phyloP scores from a whole-genome alignment of 2,888 invertebrate genomes.

The Nyleta sp. region DNA sequence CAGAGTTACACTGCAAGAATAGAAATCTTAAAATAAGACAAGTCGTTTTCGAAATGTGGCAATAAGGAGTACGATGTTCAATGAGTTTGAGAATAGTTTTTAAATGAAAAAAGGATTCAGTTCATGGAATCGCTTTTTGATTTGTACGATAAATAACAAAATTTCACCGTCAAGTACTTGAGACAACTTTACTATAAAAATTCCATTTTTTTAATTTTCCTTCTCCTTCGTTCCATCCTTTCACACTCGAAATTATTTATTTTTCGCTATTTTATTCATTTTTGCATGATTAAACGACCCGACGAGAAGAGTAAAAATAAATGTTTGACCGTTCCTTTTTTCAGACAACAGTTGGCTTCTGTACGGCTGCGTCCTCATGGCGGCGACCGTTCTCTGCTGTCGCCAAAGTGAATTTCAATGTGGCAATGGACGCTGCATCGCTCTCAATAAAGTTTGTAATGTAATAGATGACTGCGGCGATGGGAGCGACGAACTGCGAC shows the following conservation, averaged over 20 bases:
- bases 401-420: slow-evolving; percentile 85
- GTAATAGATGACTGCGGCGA: slow-evolving; percentile 91
- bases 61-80: too few relatives aligned
- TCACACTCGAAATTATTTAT: background rate
- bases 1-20: too few relatives aligned
- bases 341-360: slow-evolving; percentile 78
- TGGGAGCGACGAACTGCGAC: slow-evolving; percentile 89
- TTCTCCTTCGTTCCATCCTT: too few relatives aligned
- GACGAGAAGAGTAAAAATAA: slow-evolving; percentile 29
- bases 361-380: slow-evolving; percentile 74
- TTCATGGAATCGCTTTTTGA: too few relatives aligned
- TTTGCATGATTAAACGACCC: slow-evolving; percentile 17
- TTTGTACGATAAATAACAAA: too few relatives aligned
- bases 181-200: too few relatives aligned
- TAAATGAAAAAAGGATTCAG: too few relatives aligned
- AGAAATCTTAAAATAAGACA: too few relatives aligned
- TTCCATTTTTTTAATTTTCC: too few relatives aligned
- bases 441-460: slow-evolving; percentile 90
- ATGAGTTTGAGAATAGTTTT: too few relatives aligned
- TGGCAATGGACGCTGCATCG: slow-evolving; percentile 85
- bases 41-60: too few relatives aligned
- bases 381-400: slow-evolving; percentile 76
- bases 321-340: slow-evolving; percentile 33
- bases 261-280: slow-evolving; percentile 15
- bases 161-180: too few relatives aligned